Evolutionary conservation across 2,797 vertebrate species (phyloP).

Genomic region (Onychomys torridus): DNA sequence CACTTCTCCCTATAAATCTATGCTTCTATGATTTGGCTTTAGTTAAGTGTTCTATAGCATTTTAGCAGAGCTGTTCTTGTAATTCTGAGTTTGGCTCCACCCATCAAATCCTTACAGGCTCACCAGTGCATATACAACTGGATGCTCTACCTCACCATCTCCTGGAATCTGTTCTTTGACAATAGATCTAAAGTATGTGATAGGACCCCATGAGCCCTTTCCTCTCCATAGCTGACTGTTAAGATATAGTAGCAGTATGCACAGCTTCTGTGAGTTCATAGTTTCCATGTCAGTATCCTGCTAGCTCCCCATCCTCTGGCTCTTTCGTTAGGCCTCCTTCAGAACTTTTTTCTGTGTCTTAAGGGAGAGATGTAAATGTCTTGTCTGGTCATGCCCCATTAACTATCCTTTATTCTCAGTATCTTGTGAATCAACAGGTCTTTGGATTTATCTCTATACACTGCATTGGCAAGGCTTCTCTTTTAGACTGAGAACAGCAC

Average conservation of each 20-base stretch:
- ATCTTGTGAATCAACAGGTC: neutral
- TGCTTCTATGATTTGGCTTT: neutral
- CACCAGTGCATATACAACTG: neutral
- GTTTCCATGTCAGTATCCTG: neutral
- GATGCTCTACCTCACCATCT: neutral
- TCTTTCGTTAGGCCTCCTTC: neutral
- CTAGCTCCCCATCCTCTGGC: neutral
- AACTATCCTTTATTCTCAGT: neutral
- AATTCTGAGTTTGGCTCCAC: neutral
- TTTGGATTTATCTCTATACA: neutral
- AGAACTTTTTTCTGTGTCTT: neutral
- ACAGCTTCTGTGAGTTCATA: neutral
- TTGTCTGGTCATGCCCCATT: neutral
- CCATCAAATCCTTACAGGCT: neutral
- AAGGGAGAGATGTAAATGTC: neutral
- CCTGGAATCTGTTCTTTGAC: neutral
- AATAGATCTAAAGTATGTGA: neutral
- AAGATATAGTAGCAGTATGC: too few species aligned
- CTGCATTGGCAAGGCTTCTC: neutral
- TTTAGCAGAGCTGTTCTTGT: neutral
- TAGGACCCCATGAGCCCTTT: neutral
- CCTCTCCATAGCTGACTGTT: too few species aligned
- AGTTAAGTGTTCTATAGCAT: neutral
- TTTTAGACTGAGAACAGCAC: neutral
- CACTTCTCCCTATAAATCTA: neutral